phyloP scores from a whole-genome alignment of 1,140 invertebrate genomes.

The Paraescarpia echinospica region DNA sequence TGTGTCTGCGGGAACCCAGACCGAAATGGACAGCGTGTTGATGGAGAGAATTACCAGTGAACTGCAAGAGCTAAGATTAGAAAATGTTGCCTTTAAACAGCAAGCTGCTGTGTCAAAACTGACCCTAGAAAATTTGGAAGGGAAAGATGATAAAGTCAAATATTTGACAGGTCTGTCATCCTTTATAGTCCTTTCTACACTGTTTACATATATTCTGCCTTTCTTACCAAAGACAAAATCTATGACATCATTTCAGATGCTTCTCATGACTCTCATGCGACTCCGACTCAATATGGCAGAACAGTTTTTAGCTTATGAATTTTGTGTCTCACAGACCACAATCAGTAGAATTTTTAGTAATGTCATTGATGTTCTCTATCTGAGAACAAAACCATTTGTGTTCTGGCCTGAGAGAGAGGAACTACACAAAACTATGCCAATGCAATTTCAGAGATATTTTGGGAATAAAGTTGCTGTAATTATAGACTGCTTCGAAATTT shows the following conservation, averaged over 20 bases:
- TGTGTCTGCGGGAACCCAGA: background rate
- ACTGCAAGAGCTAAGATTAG: background rate
- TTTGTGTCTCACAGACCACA: background rate
- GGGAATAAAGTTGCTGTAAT: no score
- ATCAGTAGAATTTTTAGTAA: conserved; percentile 2
- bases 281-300: background rate
- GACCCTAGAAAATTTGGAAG: background rate
- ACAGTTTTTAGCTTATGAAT: conserved; percentile 12
- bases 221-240: background rate
- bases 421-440: no score
- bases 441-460: no score
- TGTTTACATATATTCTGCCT: background rate
- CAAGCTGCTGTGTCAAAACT: conserved; percentile 13
- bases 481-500: no score
- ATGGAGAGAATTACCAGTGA: background rate
- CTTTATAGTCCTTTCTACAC: background rate
- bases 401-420: no score
- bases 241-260: conserved; percentile 10
- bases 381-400: conserved; percentile 15
- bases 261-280: conserved; percentile 1
- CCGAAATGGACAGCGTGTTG: no score
- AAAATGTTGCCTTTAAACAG: conserved; percentile 8
- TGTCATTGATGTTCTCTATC: conserved; percentile 4
- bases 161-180: conserved; percentile 15
- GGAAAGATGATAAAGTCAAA: conserved; percentile 12